Evolutionary conservation across 2,888 invertebrate genomes (phyloP).

Genomic region (Drosophila diplacantha): DNA sequence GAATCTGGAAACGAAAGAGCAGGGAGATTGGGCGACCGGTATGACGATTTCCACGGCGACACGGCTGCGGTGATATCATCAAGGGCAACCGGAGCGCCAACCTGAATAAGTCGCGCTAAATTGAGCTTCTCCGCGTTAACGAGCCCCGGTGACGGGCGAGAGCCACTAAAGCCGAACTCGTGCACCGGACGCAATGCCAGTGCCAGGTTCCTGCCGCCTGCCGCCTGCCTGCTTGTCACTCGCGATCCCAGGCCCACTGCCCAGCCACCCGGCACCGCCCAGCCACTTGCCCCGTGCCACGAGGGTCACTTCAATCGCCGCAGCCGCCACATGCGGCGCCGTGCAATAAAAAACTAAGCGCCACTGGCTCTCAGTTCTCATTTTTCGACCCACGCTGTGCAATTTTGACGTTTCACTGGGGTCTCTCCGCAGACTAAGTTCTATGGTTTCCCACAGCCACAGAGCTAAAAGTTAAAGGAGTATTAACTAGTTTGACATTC

Average conservation of each 20-base stretch:
- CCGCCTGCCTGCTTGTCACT: constrained; percentile 36
- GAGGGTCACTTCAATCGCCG: constrained; percentile 29
- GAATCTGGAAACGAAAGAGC: neutral
- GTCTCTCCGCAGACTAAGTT: neutral
- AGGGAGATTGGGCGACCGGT: constrained; percentile 9
- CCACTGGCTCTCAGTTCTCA: constrained; percentile 32
- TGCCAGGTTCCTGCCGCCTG: constrained; percentile 50
- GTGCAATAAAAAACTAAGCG: constrained; percentile 58
- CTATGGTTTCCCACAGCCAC: neutral
- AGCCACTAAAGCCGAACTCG: constrained; percentile 53
- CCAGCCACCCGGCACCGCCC: constrained; percentile 5
- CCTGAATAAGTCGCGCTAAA: constrained; percentile 61
- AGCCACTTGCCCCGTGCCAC: constrained; percentile 1
- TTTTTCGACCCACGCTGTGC: constrained; percentile 22
- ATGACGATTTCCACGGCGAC: constrained; percentile 26
- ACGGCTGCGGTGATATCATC: constrained; percentile 62
- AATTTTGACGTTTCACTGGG: constrained; percentile 7
- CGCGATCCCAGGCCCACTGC: constrained; percentile 10
- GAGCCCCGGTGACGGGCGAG: constrained; percentile 37
- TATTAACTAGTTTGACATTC: neutral
- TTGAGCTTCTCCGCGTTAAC: constrained; percentile 70
- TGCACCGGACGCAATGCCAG: constrained; percentile 53
- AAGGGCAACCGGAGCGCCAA: constrained; percentile 54
- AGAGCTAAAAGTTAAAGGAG: neutral
- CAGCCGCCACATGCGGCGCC: constrained; percentile 61